Percentiles rank a stretch among this genome's conserved stretches.
Evolutionary conservation across 1,140 invertebrate species (phyloP).

Genomic region (Ephestia elutella): DNA sequence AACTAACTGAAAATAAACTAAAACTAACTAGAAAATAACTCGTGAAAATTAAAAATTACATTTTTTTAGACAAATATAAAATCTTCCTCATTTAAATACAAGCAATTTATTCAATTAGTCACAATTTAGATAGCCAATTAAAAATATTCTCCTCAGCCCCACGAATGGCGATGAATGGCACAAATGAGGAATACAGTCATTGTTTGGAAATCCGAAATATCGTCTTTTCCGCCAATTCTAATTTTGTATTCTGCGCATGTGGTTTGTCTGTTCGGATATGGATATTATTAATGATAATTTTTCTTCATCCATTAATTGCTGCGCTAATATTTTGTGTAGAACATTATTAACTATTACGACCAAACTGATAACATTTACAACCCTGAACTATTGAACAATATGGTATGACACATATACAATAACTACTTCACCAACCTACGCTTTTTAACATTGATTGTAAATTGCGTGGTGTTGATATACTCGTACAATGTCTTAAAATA

Average conservation of each 20-base stretch:
- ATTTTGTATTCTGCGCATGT: not conserved
- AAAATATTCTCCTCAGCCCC: not conserved
- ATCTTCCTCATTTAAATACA: no score
- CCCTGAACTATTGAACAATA: not conserved
- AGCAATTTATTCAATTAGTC: not conserved
- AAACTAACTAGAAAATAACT: no score
- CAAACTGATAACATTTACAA: no score
- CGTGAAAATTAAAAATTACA: no score
- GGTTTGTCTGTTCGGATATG: not conserved
- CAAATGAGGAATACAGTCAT: not conserved
- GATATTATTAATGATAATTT: not conserved
- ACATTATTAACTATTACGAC: no score
- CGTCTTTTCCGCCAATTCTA: not conserved
- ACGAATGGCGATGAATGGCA: not conserved
- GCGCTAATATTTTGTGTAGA: not conserved
- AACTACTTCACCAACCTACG: not conserved
- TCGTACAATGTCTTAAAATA: not conserved
- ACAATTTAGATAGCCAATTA: not conserved
- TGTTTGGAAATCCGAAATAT: constrained; percentile 1
- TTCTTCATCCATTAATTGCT: not conserved
- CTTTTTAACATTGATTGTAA: not conserved
- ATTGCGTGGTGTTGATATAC: not conserved
- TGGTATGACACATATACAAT: not conserved
- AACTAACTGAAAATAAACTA: no score
- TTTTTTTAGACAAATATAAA: no score